phyloP scores from a whole-genome alignment of 2,797 vertebrate species.

The Mycteria americana region DNA sequence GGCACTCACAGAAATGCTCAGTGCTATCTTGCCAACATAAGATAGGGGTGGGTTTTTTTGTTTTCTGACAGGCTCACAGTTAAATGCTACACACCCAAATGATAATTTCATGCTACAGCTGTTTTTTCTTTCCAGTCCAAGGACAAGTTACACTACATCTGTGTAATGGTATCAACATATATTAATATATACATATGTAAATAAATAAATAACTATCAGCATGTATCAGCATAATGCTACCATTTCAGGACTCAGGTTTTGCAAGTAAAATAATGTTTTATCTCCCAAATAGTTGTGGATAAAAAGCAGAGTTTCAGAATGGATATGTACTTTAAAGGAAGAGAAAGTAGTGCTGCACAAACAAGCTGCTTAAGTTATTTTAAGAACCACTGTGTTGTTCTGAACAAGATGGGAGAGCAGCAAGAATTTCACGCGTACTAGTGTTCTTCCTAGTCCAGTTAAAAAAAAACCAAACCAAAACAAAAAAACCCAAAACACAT shows the following conservation, averaged over 20 bases:
- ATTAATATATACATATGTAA: neutral
- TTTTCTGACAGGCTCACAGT: neutral
- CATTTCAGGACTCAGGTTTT: neutral
- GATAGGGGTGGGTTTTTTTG: accelerated
- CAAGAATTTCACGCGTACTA: neutral
- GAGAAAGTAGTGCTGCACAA: neutral
- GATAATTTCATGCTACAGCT: neutral
- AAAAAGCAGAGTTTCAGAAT: neutral
- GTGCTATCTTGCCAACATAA: neutral
- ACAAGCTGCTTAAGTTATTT: neutral
- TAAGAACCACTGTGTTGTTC: neutral
- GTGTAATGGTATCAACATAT: neutral
- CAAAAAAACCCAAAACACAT: neutral
- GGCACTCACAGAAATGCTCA: neutral
- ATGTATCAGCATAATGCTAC: neutral
- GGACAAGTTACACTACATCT: neutral
- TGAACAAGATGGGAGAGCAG: neutral
- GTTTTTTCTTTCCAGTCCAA: neutral
- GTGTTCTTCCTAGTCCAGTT: neutral
- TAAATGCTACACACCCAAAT: neutral
- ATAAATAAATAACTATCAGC: neutral
- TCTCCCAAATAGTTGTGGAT: neutral
- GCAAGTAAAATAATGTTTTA: neutral
- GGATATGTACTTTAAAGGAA: neutral
- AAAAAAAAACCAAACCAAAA: neutral